These are phyloP conservation scores for Anableps anableps DNA, from an alignment of 2,797 vertebrate genomes.

Conservation along the genomic window DNA sequence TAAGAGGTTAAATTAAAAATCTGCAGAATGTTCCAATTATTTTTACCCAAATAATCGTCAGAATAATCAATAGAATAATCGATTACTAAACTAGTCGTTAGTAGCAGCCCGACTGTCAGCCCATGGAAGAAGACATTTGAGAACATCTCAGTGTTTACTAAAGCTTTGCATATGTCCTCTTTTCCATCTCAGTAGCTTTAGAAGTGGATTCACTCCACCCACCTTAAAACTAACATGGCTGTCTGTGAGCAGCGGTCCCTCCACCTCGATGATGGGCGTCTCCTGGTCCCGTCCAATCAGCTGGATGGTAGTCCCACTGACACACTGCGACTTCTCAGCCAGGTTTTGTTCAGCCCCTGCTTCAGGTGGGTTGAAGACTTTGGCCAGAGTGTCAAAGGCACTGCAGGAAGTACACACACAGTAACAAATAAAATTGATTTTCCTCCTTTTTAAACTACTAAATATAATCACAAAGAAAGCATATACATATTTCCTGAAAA, in stretches of 20 bases:
- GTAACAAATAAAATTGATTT: not conserved
- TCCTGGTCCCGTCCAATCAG: conserved; percentile 96
- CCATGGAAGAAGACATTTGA: not conserved
- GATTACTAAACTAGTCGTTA: too few relatives aligned
- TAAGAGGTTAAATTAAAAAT: too few relatives aligned
- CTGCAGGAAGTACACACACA: conserved; percentile 70
- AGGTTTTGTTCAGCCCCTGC: conserved; percentile 80
- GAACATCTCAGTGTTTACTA: not conserved
- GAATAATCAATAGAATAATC: too few relatives aligned
- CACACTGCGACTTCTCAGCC: conserved; percentile 83
- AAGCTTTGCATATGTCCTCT: not conserved
- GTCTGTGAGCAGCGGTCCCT: conserved; percentile 96
- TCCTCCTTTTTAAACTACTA: not conserved
- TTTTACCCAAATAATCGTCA: too few relatives aligned
- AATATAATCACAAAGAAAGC: conserved; percentile 1
- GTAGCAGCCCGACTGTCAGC: too few relatives aligned
- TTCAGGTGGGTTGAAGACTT: conserved; percentile 94
- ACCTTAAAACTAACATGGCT: conserved; percentile 98
- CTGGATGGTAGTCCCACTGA: conserved; percentile 91
- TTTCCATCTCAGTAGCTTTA: not conserved
- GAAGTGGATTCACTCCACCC: conserved; percentile 12
- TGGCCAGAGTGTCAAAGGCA: conserved; percentile 98
- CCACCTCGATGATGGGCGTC: conserved; percentile 97
- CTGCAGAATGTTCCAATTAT: too few relatives aligned
- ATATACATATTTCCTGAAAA: not conserved